Evolutionary conservation across 2,888 invertebrate genomes (phyloP).

Genomic region (Drosophila histrio): DNA sequence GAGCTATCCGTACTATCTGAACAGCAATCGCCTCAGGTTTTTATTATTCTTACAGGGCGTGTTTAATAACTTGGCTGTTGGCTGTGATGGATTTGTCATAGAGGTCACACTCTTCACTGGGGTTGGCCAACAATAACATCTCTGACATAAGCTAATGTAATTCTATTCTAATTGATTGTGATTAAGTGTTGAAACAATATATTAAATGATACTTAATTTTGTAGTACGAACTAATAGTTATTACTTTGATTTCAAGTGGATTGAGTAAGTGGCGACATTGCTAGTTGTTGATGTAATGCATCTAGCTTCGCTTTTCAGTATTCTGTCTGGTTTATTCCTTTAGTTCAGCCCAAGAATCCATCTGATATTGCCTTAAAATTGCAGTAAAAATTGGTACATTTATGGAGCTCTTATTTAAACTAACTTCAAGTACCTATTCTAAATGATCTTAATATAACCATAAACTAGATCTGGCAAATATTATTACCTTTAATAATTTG

Average conservation of each 20-base stretch:
- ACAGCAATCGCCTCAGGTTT: background rate
- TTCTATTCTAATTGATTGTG: conserved; percentile 29
- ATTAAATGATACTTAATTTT: conserved; percentile 23
- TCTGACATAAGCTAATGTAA: conserved; percentile 12
- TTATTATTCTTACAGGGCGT: conserved; percentile 32
- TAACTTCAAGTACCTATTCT: no score
- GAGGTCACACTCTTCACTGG: conserved; percentile 13
- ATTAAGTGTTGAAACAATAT: conserved; percentile 20
- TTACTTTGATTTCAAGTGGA: background rate
- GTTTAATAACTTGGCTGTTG: conserved; percentile 1
- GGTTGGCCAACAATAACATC: conserved; percentile 8
- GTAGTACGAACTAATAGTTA: background rate
- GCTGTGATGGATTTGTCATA: conserved; percentile 17
- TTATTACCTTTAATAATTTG: no score
- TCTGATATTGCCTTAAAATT: no score
- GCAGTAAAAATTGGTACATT: no score
- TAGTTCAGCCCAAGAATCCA: no score
- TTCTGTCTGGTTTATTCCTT: no score
- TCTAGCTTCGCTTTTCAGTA: background rate
- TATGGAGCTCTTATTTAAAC: no score
- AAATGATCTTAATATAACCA: no score
- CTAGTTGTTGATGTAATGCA: conserved; percentile 14
- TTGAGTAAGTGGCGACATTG: conserved; percentile 5
- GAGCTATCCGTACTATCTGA: conserved; percentile 5
- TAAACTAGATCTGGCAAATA: no score